Percentiles rank a stretch among this genome's conserved stretches.
These are phyloP conservation scores for Hedya salicella DNA, from an alignment of 2,888 invertebrate species.

Conservation along the genomic window DNA sequence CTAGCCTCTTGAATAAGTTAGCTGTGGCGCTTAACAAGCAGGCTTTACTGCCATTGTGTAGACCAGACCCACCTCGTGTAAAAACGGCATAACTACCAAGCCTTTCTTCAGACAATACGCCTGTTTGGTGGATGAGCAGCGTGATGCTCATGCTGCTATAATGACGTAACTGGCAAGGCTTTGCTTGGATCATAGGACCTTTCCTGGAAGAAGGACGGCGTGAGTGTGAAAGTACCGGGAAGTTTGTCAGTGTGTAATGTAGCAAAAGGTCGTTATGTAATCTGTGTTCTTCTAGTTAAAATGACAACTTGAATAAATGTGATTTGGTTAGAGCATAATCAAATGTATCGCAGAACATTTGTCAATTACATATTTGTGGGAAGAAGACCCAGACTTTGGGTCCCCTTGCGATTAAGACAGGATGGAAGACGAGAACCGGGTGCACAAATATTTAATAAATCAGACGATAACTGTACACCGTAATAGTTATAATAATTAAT, in stretches of 20 bases:
- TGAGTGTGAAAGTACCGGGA: neutral
- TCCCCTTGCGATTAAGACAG: too few relatives aligned
- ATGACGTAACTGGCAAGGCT: neutral
- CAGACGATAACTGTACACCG: too few relatives aligned
- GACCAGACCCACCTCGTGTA: neutral
- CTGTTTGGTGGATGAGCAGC: neutral
- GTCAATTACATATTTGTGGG: too few relatives aligned
- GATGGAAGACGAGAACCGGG: too few relatives aligned
- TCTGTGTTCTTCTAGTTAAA: neutral
- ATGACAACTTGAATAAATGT: neutral
- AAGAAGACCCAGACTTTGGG: too few relatives aligned
- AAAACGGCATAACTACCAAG: neutral
- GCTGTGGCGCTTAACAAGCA: conserved; percentile 42
- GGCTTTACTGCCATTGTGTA: conserved; percentile 28
- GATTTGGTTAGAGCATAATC: too few relatives aligned
- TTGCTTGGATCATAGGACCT: neutral
- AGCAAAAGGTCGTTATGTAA: neutral
- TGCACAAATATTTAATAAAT: too few relatives aligned
- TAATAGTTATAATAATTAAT: too few relatives aligned
- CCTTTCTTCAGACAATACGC: neutral
- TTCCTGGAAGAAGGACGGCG: neutral
- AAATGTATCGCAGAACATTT: too few relatives aligned
- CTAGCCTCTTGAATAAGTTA: conserved; percentile 48
- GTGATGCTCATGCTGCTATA: neutral
- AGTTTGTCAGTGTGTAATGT: neutral